Evolutionary conservation across 2,888 invertebrate species (phyloP).

Genomic region (Synergus umbraculus): DNA sequence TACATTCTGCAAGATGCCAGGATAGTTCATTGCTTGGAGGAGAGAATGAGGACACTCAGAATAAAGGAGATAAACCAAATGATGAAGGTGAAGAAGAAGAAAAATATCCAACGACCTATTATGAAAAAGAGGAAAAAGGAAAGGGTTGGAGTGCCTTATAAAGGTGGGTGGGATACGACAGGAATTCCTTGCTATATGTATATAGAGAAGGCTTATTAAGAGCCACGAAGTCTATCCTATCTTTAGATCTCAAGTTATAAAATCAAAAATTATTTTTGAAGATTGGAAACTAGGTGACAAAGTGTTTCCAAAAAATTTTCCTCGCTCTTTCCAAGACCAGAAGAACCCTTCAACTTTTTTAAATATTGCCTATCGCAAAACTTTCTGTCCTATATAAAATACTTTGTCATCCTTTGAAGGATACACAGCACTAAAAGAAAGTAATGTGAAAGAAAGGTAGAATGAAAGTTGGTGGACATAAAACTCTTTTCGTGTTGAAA

Average conservation of each 20-base stretch:
- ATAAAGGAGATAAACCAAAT: slow-evolving; percentile 44
- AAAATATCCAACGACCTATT: slow-evolving; percentile 7
- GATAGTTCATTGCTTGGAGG: slow-evolving; percentile 4
- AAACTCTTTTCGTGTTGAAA: slow-evolving; percentile 71
- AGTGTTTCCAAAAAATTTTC: too few species aligned
- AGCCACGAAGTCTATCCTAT: slow-evolving; percentile 48
- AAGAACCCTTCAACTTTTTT: too few species aligned
- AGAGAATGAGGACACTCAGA: slow-evolving; percentile 29
- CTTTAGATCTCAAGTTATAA: slow-evolving; percentile 4
- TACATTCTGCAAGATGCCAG: neutral
- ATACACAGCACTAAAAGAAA: neutral
- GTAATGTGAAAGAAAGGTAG: slow-evolving; percentile 47
- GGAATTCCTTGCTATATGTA: slow-evolving; percentile 52
- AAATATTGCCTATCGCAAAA: too few species aligned
- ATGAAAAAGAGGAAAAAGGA: slow-evolving; percentile 44
- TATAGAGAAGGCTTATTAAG: slow-evolving; percentile 55
- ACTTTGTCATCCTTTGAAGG: neutral
- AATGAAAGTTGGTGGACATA: slow-evolving; percentile 67
- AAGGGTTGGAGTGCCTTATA: slow-evolving; percentile 41
- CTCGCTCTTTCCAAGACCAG: too few species aligned
- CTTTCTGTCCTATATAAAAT: neutral
- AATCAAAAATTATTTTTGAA: neutral
- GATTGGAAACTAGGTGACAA: too few species aligned
- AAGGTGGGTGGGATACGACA: slow-evolving; percentile 45
- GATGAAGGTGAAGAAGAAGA: slow-evolving; percentile 43